Base-by-base conservation (phyloP, 1,140 invertebrate genomes). In the Megathymus violae region DNA sequence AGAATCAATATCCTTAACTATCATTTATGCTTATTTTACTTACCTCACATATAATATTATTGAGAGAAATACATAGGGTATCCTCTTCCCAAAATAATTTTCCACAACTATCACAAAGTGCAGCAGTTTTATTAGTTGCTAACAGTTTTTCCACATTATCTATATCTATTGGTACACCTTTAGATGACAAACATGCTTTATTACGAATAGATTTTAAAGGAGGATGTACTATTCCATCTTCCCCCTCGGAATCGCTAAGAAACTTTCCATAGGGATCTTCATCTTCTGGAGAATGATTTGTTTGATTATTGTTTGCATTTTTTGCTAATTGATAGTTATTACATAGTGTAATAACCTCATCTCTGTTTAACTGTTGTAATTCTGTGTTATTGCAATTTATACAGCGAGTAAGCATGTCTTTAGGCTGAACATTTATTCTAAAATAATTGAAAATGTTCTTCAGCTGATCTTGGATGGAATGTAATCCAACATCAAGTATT, bases 241-340 rank as follows among this genome's bases (percentile, higher is more conserved):
- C 88, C 62, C 70, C 71, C 48, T 91, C 88, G 17, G 85, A 90
- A 67, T 89, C 88, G 78, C 85, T 89, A n/a, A 85, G 60, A 72
- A 89, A 87, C 51, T 82, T 82, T 41, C 78, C 80, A 67, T 71
- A 78, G 61, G 67, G 67, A 51, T 70, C 64, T 48, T 80, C 75
- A 13, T 83, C 80, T 48, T 88, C 78, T 67, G 82, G 67, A 67
- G 13, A 14, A 16, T 56, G 31, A 56, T 43, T 65, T 64, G 25
- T 46, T 60, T 16, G 52, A 54, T 65, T 64, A 19, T 34, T 27
- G 44, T 52, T 64, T 59, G 14, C 44, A 40, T 43, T 62, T 9
- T 15, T 41, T 31, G 36, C 17, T 34, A 48, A 16, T 56, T 74
- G 34, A 64, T 76, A 80, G 16, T 66, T 65, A 15, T 46, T 63